Percentiles rank a stretch among this genome's conserved stretches.
These are phyloP conservation scores for Lamproptera curius DNA, from an alignment of 2,888 invertebrate species.

Conservation along the genomic window DNA sequence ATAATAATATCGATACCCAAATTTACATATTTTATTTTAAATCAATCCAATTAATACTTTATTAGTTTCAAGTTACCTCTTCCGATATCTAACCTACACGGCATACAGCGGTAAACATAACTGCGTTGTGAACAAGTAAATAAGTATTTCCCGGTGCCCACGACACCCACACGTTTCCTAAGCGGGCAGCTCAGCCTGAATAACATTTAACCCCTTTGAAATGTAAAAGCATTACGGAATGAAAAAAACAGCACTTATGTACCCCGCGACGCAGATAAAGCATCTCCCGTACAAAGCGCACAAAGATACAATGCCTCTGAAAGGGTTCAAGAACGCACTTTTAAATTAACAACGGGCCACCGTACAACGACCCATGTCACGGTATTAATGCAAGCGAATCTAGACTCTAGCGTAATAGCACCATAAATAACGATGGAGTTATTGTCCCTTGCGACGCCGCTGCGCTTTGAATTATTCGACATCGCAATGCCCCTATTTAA, in stretches of 20 bases:
- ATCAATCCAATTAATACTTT: too few relatives aligned
- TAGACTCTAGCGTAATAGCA: conserved; percentile 33
- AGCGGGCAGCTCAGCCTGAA: conserved; percentile 71
- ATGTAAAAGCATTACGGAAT: conserved; percentile 79
- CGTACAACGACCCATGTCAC: conserved; percentile 47
- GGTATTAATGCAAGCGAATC: conserved; percentile 37
- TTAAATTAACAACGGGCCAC: conserved; percentile 68
- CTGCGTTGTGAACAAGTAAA: conserved; percentile 27
- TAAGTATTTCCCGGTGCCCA: conserved; percentile 48
- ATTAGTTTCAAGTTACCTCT: neutral
- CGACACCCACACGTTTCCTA: conserved; percentile 73
- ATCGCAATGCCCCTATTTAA: conserved; percentile 64
- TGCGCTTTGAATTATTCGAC: conserved; percentile 61
- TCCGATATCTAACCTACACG: neutral
- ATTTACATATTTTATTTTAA: too few relatives aligned
- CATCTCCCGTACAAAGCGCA: conserved; percentile 77
- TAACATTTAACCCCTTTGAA: conserved; percentile 78
- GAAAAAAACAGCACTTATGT: conserved; percentile 78
- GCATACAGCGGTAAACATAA: conserved; percentile 12
- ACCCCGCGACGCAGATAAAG: conserved; percentile 76
- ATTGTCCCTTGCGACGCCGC: conserved; percentile 39
- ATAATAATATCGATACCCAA: too few relatives aligned
- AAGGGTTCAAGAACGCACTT: conserved; percentile 79
- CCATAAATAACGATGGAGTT: conserved; percentile 25
- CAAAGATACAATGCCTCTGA: conserved; percentile 79